A percentile compares a stretch with the other conserved stretches of the same genome.
Conservation (phyloP, 2,888 invertebrate genomes). For the Campoplex capitator region DNA sequence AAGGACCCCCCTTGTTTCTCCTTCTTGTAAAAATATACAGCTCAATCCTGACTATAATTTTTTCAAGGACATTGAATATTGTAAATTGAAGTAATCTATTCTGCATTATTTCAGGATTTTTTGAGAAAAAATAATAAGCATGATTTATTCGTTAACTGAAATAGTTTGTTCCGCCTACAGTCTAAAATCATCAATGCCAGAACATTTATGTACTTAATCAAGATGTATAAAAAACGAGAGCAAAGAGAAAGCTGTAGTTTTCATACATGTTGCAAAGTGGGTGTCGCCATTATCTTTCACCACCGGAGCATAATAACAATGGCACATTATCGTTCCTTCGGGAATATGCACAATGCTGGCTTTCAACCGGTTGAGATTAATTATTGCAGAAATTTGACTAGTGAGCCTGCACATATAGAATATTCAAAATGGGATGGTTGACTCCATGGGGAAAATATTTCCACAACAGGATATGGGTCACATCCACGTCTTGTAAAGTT, state of each 20-base stretch:
- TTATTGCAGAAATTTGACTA: constrained; percentile 72
- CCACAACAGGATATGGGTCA: not conserved
- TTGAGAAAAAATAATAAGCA: not conserved
- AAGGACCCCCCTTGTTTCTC: not conserved
- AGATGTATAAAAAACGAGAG: not conserved
- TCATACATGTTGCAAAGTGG: constrained; percentile 35
- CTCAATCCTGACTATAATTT: not conserved
- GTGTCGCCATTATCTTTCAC: constrained; percentile 37
- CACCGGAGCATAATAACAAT: constrained; percentile 63
- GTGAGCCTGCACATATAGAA: constrained; percentile 43
- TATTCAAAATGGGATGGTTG: constrained; percentile 69
- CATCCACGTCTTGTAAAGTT: not conserved
- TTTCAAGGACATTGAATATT: not conserved
- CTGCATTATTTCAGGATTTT: not conserved
- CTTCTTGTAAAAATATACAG: not conserved
- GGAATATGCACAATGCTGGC: constrained; percentile 68
- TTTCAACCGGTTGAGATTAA: constrained; percentile 65
- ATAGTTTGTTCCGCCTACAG: constrained; percentile 15
- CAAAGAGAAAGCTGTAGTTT: constrained; percentile 20
- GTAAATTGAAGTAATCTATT: not conserved
- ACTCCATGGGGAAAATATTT: constrained; percentile 59
- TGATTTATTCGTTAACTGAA: not conserved
- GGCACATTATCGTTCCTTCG: constrained; percentile 58
- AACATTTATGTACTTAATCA: not conserved
- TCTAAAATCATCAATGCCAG: not conserved